Evolutionary conservation across 2,113 vertebrate species (phyloP).

Genomic region (Elachura formosa): DNA sequence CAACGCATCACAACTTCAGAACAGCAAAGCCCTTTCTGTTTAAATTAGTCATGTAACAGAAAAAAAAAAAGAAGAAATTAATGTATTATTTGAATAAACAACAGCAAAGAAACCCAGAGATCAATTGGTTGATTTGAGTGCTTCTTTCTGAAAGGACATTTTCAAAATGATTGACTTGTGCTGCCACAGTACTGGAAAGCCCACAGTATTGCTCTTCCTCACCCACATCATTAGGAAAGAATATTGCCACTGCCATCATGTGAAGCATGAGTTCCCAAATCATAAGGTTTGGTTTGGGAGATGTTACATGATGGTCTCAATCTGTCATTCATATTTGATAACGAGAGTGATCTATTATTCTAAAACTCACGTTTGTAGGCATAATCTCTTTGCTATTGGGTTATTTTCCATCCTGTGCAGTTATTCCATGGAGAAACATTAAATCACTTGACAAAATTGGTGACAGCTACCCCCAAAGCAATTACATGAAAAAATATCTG

Average conservation of each 20-base stretch:
- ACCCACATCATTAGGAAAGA: constrained; percentile 6
- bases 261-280: neutral
- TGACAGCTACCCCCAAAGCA: neutral
- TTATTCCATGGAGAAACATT: neutral
- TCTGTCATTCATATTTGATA: constrained; percentile 55
- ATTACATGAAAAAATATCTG: neutral
- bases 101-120: neutral
- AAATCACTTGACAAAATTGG: neutral
- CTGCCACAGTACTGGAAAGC: neutral
- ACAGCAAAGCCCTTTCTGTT: neutral
- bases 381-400: neutral
- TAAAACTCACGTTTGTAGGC: neutral
- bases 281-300: neutral
- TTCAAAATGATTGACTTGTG: neutral
- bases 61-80: neutral
- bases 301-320: neutral
- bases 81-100: neutral
- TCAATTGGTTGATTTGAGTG: neutral
- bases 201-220: neutral
- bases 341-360: constrained; percentile 38
- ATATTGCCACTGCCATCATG: neutral
- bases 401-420: neutral
- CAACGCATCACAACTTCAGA: neutral
- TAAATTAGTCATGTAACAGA: neutral
- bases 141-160: neutral